Percentiles rank a stretch among this genome's conserved stretches.
These are phyloP conservation scores for Andrena minutula DNA, from an alignment of 2,888 invertebrate species.

Conservation along the genomic window DNA sequence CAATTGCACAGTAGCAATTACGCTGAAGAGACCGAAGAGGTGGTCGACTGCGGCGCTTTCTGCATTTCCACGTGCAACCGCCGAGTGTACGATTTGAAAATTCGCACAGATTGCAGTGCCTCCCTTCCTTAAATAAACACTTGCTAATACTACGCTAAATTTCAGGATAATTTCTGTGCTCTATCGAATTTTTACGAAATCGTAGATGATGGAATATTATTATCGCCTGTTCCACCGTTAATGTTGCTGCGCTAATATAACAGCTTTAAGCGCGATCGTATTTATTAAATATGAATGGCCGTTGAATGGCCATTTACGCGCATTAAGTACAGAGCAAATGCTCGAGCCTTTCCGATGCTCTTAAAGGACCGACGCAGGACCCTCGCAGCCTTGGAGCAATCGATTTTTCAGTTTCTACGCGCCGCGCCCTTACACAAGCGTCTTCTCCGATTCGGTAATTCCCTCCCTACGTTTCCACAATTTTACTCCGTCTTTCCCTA, in stretches of 20 bases:
- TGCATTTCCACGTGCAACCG: neutral
- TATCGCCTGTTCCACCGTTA: slow-evolving; percentile 20
- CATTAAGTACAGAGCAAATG: slow-evolving; percentile 18
- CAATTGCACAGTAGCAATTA: slow-evolving; percentile 57
- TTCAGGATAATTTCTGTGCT: neutral
- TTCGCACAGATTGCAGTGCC: too few relatives aligned
- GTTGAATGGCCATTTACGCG: neutral
- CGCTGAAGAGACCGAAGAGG: slow-evolving; percentile 20
- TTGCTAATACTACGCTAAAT: too few relatives aligned
- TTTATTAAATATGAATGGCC: slow-evolving; percentile 23
- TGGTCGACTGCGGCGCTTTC: slow-evolving; percentile 15
- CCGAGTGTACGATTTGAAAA: too few relatives aligned
- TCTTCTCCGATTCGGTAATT: neutral
- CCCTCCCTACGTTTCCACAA: neutral
- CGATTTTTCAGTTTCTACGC: slow-evolving; percentile 33
- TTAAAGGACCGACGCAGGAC: slow-evolving; percentile 35
- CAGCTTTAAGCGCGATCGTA: slow-evolving; percentile 22
- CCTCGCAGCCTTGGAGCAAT: slow-evolving; percentile 28
- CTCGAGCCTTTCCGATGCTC: slow-evolving; percentile 29
- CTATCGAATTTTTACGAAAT: neutral
- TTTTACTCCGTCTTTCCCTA: too few relatives aligned
- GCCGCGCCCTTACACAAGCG: neutral
- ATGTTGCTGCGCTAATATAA: slow-evolving; percentile 1
- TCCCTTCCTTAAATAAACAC: too few relatives aligned
- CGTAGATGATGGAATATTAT: neutral